phyloP scores from a whole-genome alignment of 2,888 invertebrate genomes.

The Spisula solida region DNA sequence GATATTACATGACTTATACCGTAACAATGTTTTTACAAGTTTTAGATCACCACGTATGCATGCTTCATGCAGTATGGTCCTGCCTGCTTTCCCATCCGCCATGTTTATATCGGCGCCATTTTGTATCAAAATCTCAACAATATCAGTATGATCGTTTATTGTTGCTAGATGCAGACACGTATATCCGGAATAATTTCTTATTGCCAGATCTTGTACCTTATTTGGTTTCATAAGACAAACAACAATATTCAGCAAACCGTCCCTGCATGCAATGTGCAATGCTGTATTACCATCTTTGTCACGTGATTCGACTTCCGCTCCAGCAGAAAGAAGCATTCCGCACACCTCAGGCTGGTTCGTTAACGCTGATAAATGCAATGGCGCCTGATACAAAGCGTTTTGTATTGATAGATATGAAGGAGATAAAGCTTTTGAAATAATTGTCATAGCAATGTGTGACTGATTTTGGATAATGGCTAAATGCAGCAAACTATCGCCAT shows the following conservation, averaged over 20 bases:
- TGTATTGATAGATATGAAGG: constrained; percentile 24
- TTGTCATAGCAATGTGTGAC: not conserved
- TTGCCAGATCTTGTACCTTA: constrained; percentile 41
- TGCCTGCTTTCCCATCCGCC: constrained; percentile 59
- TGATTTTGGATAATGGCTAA: constrained; percentile 52
- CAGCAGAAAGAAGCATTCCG: constrained; percentile 50
- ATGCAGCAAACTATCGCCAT: constrained; percentile 64
- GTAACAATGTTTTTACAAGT: constrained; percentile 46
- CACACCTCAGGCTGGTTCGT: constrained; percentile 50
- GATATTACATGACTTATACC: constrained; percentile 50
- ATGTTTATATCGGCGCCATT: constrained; percentile 58
- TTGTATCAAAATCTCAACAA: constrained; percentile 52
- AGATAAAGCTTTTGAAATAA: constrained; percentile 28
- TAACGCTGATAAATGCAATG: constrained; percentile 62
- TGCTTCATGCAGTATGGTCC: constrained; percentile 63
- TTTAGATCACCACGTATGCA: constrained; percentile 46
- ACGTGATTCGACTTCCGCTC: constrained; percentile 52
- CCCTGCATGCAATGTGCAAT: constrained; percentile 64
- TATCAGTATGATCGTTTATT: constrained; percentile 39
- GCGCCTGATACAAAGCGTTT: constrained; percentile 60
- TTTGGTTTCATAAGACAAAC: not conserved
- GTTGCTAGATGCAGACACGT: constrained; percentile 62
- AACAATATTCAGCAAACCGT: constrained; percentile 37
- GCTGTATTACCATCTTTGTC: constrained; percentile 65
- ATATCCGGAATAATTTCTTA: constrained; percentile 59